phyloP scores from a whole-genome alignment of 2,888 invertebrate genomes.

The Gortyna flavago region DNA sequence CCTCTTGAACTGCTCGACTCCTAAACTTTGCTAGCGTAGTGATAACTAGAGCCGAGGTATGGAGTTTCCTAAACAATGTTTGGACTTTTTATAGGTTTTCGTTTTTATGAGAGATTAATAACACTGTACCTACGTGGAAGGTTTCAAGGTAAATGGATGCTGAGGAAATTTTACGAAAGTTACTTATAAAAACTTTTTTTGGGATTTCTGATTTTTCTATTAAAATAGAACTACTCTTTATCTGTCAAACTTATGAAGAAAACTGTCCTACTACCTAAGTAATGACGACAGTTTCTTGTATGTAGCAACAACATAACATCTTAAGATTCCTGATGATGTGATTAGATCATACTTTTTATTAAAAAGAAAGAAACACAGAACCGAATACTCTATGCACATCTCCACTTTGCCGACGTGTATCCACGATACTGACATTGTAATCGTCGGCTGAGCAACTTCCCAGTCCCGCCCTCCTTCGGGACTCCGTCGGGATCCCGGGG shows the following conservation, averaged over 20 bases:
- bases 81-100: conserved; percentile 52
- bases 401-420: conserved; percentile 22
- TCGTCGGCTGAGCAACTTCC: conserved; percentile 26
- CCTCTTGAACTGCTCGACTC: conserved; percentile 42
- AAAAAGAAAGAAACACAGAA: neutral
- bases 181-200: conserved; percentile 24
- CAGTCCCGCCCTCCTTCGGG: conserved; percentile 14
- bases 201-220: conserved; percentile 3
- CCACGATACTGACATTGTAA: conserved; percentile 45
- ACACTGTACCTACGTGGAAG: conserved; percentile 14
- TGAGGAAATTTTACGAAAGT: conserved; percentile 12
- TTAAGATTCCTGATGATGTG: neutral
- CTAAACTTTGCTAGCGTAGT: conserved; percentile 31
- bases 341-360: neutral
- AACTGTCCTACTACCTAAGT: neutral
- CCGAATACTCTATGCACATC: neutral
- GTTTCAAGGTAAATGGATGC: conserved; percentile 27
- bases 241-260: neutral
- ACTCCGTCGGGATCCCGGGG: conserved; percentile 12
- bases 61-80: conserved; percentile 52
- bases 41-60: conserved; percentile 59
- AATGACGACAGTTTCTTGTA: neutral
- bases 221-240: neutral
- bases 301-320: neutral
- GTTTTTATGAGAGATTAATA: conserved; percentile 56